These are phyloP conservation scores for Sialia sialis DNA, from an alignment of 2,113 vertebrate genomes.

Conservation along the genomic window DNA sequence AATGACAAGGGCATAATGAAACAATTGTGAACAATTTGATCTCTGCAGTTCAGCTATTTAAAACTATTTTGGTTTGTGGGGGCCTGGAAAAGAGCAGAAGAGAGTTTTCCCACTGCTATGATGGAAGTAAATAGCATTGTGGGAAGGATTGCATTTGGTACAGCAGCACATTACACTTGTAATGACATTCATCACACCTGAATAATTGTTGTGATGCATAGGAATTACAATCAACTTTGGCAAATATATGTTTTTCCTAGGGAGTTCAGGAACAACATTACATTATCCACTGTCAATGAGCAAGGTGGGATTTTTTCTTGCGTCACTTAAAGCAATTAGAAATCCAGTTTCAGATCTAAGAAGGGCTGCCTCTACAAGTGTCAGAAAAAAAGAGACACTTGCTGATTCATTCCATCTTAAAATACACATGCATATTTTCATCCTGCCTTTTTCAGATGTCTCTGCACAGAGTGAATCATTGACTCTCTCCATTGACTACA, in stretches of 20 bases:
- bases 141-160: neutral
- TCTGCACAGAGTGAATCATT: neutral
- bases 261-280: neutral
- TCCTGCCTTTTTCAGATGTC: neutral
- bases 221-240: neutral
- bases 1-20: neutral
- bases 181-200: neutral
- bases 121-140: neutral
- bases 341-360: neutral
- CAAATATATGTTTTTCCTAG: neutral
- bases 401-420: conserved; percentile 18
- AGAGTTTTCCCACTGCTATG: neutral
- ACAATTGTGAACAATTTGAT: neutral
- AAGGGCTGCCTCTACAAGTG: neutral
- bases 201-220: neutral
- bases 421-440: neutral
- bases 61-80: neutral
- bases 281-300: neutral
- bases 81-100: neutral
- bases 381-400: neutral
- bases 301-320: neutral
- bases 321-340: neutral
- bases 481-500: neutral
- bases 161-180: neutral
- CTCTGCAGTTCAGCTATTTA: neutral